phyloP scores from a whole-genome alignment of 2,797 vertebrate genomes.

The Tragopan temminckii region DNA sequence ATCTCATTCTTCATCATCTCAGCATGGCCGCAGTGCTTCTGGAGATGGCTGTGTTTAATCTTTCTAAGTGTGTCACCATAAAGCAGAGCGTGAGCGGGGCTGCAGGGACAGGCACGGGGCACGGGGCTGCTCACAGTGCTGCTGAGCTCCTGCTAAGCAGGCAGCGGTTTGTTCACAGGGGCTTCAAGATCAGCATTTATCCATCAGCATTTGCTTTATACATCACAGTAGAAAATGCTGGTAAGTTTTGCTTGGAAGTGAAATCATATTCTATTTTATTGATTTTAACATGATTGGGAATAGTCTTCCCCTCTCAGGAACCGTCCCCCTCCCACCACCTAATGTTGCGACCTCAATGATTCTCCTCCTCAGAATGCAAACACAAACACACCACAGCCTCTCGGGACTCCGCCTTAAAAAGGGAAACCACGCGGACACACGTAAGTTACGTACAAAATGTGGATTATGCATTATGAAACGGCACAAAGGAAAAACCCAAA shows the following conservation, averaged over 20 bases:
- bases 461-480: neutral
- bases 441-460: neutral
- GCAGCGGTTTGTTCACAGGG: neutral
- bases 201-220: conserved; percentile 70
- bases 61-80: neutral
- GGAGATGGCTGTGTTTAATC: neutral
- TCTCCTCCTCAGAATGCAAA: neutral
- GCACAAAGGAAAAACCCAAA: neutral
- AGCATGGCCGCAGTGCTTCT: neutral
- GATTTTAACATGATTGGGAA: conserved; percentile 61
- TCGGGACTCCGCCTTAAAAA: neutral
- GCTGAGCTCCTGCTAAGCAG: conserved; percentile 8
- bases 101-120: neutral
- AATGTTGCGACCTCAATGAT: neutral
- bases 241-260: conserved; percentile 67
- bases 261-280: conserved; percentile 73
- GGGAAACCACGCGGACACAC: neutral
- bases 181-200: conserved; percentile 53
- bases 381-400: neutral
- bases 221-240: conserved; percentile 74
- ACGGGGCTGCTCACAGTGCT: neutral
- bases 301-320: neutral
- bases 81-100: neutral
- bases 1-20: neutral
- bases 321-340: neutral